Evolutionary conservation across 2,797 vertebrate species (phyloP), one percentile per base, ranked within the genome.

Genomic region (Danio kyathit): DNA sequence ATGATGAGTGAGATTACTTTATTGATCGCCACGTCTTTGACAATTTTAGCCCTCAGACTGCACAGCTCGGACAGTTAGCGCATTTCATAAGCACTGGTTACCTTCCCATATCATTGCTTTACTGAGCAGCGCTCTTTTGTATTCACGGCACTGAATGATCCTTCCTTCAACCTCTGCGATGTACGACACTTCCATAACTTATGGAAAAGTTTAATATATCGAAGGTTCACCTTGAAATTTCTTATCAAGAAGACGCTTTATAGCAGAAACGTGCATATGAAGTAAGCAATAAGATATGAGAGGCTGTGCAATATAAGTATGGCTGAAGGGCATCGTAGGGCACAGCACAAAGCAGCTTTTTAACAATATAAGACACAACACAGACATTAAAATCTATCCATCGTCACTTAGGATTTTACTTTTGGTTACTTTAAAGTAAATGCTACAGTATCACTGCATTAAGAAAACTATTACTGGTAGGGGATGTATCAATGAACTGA

Each of bases 1-100:
- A 72, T 85, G 88, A 88, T 88, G 88, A 91, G 88, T 86, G 90
- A 90, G 89, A 93, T 94, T 91, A 91, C 89, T 86, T 85, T 86
- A 87, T 87, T 75, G 84, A 87, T 88, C 76, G 80, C 51, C 77
- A 74, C 44, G 71, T 84, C 77, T 85, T 76, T 85, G 76, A 76
- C 72, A 59, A 79, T 71, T 76, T 60, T 69, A 49, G n/a, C 48
- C 16, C 17, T 82, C 51, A 38, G 52, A 67, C 19, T 74, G 54
- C 67, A 76, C 5, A 48, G 70, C 54, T 64, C 21, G 6, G 63
- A 48, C 82, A 70, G 78, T 83, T 67, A 77, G 59, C 44, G 63
- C 5, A 21, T 54, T 79, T 64, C 52, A 79, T 82, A 77, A 73
- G 61, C 57, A 52, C 29, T 19, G 38, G 51, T 81, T 79, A 67